A percentile compares a stretch with the other conserved stretches of the same genome.
phyloP scores from a whole-genome alignment of 2,113 vertebrate species.

The Pogona vitticeps region DNA sequence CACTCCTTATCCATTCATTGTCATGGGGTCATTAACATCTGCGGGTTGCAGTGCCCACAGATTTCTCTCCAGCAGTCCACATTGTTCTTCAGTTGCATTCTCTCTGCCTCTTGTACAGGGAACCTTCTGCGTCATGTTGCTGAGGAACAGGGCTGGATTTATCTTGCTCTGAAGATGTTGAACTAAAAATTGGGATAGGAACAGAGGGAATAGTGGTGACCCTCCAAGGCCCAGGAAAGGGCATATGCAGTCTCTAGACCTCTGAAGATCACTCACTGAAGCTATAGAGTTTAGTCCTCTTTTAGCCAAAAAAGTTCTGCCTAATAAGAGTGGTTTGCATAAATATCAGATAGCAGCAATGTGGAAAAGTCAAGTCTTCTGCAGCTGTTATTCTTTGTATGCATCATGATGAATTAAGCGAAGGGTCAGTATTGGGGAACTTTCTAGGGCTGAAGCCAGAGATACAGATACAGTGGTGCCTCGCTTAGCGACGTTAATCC shows the following conservation, averaged over 20 bases:
- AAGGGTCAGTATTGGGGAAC: not conserved
- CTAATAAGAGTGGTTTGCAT: not conserved
- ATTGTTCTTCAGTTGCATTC: not conserved
- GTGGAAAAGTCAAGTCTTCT: not conserved
- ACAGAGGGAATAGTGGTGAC: too few relatives aligned
- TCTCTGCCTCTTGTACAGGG: not conserved
- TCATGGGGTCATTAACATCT: not conserved
- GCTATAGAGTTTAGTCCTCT: not conserved
- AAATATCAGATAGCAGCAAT: not conserved
- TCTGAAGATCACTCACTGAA: not conserved
- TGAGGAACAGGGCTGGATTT: too few relatives aligned
- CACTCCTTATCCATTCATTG: too few relatives aligned
- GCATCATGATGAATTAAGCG: not conserved
- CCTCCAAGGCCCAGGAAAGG: too few relatives aligned
- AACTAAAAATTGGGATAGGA: not conserved
- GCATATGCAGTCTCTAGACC: not conserved
- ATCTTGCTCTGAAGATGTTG: not conserved
- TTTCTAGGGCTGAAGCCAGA: not conserved
- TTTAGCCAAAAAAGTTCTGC: not conserved
- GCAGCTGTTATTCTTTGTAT: not conserved
- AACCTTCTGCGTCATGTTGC: not conserved
- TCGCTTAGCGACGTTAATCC: too few relatives aligned
- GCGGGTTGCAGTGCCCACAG: not conserved
- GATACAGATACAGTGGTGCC: too few relatives aligned
- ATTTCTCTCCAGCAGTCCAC: not conserved